Conservation (phyloP, 2,888 invertebrate species). For the Orchestes rusci region DNA sequence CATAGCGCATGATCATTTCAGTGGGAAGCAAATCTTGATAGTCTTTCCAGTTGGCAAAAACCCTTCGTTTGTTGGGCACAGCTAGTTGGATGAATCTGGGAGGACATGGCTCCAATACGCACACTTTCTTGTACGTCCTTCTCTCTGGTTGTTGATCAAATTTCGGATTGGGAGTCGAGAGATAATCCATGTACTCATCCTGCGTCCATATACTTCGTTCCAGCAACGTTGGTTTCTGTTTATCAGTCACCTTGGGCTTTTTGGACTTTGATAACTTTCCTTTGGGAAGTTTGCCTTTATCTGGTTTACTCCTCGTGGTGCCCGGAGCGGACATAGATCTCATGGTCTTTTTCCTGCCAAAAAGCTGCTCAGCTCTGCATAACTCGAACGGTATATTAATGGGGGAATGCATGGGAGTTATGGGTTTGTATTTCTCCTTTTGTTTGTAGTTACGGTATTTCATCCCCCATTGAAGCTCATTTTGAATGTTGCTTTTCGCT, state of each 20-base stretch:
- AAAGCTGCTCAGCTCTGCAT: slow-evolving; percentile 18
- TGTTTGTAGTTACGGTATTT: slow-evolving; percentile 20
- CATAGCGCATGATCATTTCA: slow-evolving; percentile 32
- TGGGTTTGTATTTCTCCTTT: slow-evolving; percentile 16
- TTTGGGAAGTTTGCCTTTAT: background rate
- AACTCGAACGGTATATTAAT: slow-evolving; percentile 22
- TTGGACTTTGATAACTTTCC: background rate
- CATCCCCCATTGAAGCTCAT: slow-evolving; percentile 24
- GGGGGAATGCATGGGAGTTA: slow-evolving; percentile 21
- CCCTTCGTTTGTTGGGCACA: slow-evolving; percentile 33
- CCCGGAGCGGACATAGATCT: too few species aligned
- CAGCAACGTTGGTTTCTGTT: slow-evolving; percentile 24
- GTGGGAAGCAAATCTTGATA: slow-evolving; percentile 30
- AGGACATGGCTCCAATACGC: slow-evolving; percentile 33
- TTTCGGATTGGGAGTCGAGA: slow-evolving; percentile 30
- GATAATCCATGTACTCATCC: slow-evolving; percentile 31
- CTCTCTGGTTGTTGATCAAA: slow-evolving; percentile 16
- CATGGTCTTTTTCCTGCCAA: background rate
- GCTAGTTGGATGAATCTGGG: slow-evolving; percentile 36
- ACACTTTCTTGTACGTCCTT: slow-evolving; percentile 22
- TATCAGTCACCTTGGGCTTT: slow-evolving; percentile 5
- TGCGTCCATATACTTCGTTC: slow-evolving; percentile 31
- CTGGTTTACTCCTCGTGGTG: background rate
- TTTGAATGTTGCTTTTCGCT: slow-evolving; percentile 16
- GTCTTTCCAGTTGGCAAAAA: slow-evolving; percentile 35